phyloP scores from a whole-genome alignment of 1,140 invertebrate genomes.

The Tetramorium alpestre region DNA sequence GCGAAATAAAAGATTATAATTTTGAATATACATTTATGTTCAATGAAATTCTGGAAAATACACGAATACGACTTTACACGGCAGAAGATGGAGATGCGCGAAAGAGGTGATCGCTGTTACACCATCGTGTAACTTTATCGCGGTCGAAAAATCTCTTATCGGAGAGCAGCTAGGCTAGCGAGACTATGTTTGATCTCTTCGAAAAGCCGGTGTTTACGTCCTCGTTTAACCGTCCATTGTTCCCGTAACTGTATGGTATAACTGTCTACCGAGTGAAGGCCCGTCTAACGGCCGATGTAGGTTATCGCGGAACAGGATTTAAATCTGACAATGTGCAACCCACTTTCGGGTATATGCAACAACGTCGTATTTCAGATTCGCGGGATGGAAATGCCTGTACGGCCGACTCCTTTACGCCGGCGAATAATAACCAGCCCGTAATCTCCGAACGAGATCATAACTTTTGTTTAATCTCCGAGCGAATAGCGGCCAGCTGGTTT shows the following conservation, averaged over 20 bases:
- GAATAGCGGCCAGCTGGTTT: slow-evolving; percentile 16
- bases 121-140: neutral
- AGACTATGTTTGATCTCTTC: slow-evolving; percentile 42
- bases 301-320: slow-evolving; percentile 46
- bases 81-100: neutral
- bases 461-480: slow-evolving; percentile 47
- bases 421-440: slow-evolving; percentile 31
- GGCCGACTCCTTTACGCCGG: neutral
- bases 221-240: slow-evolving; percentile 52
- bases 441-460: slow-evolving; percentile 44
- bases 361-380: slow-evolving; percentile 26
- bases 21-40: neutral
- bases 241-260: neutral
- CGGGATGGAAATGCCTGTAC: slow-evolving; percentile 13
- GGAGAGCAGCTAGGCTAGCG: neutral
- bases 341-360: slow-evolving; percentile 29
- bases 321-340: slow-evolving; percentile 48
- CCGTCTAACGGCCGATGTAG: slow-evolving; percentile 39
- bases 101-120: neutral
- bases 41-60: slow-evolving; percentile 3
- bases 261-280: slow-evolving; percentile 9
- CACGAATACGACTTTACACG: neutral
- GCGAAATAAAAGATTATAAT: neutral
- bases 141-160: slow-evolving; percentile 48
- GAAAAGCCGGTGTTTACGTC: slow-evolving; percentile 46